phyloP scores from a whole-genome alignment of 53 echinoderm and acorn worm genomes.

The Pentamera pediparva region DNA sequence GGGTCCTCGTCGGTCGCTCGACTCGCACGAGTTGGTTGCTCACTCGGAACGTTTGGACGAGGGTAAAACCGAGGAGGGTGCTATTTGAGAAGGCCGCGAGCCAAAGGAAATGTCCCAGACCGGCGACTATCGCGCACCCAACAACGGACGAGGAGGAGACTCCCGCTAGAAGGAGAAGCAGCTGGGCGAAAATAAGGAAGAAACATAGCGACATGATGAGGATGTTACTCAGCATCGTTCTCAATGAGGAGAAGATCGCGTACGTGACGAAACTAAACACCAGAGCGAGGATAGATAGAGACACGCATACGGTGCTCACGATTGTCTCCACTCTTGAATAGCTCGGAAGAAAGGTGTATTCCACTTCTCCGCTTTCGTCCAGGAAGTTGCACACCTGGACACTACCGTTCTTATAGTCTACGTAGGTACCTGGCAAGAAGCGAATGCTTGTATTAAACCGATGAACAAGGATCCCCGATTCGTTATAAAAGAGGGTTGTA shows the following conservation, averaged over 20 bases:
- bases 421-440: background rate
- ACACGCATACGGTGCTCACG: background rate
- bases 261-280: constrained; percentile 3
- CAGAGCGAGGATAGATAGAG: constrained; percentile 8
- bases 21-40: background rate
- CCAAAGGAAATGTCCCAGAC: constrained; percentile 17
- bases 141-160: background rate
- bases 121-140: background rate
- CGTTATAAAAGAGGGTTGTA: background rate
- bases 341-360: background rate
- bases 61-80: background rate
- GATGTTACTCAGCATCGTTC: background rate
- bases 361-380: background rate
- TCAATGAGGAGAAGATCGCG: background rate
- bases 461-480: background rate
- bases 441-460: background rate
- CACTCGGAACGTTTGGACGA: background rate
- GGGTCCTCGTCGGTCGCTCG: background rate
- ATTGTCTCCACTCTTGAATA: background rate
- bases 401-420: background rate
- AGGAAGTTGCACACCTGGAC: constrained; percentile 17
- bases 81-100: background rate
- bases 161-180: background rate
- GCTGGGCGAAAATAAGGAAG: background rate
- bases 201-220: background rate